Conservation (phyloP, 2,113 vertebrate species). For the Vulpes ferrilata region DNA sequence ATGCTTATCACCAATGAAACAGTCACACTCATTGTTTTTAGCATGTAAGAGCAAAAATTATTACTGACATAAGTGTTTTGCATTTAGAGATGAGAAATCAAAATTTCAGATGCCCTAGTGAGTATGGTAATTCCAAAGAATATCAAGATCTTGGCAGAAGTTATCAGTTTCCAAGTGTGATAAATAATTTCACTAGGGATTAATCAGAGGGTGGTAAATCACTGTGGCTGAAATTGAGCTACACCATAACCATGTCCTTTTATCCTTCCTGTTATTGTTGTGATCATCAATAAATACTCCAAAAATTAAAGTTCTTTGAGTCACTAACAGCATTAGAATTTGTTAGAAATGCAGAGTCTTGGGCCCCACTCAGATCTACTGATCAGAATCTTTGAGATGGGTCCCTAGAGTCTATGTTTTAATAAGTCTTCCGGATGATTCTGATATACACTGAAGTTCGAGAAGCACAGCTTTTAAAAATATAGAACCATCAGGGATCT, state of each 20-base stretch:
- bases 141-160: background rate
- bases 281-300: background rate
- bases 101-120: background rate
- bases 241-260: background rate
- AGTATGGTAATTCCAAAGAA: background rate
- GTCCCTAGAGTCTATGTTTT: background rate
- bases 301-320: background rate
- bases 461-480: background rate
- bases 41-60: background rate
- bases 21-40: background rate
- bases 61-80: background rate
- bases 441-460: background rate
- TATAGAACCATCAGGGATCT: background rate
- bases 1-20: background rate
- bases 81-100: constrained; percentile 23
- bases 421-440: background rate
- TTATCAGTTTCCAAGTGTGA: background rate
- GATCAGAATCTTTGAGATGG: background rate
- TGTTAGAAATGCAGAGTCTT: background rate
- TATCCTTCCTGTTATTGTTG: background rate
- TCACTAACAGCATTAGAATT: background rate
- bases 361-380: background rate
- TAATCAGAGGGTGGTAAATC: background rate
- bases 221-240: background rate
- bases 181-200: constrained; percentile 28